Conservation (phyloP, 2,888 invertebrate species). For the Yponomeuta evonymella region DNA sequence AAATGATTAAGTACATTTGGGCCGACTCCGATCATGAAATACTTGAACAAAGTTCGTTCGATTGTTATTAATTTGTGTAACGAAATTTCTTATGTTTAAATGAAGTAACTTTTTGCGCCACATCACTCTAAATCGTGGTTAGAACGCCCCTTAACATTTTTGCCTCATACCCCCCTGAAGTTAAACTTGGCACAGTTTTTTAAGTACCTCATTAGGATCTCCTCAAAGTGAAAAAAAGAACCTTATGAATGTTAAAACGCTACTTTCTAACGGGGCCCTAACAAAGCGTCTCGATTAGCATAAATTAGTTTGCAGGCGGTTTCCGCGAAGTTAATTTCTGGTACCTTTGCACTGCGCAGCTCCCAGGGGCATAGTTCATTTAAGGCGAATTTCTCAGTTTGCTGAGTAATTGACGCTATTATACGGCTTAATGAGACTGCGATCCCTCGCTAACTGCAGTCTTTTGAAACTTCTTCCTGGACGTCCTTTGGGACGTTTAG, state of each 20-base stretch:
- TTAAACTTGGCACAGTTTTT: too few species aligned
- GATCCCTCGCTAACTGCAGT: neutral
- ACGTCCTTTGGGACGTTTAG: too few species aligned
- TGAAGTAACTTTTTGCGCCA: too few species aligned
- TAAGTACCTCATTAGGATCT: neutral
- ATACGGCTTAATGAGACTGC: neutral
- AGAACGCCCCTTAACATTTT: too few species aligned
- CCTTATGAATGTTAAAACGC: neutral
- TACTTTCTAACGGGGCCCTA: neutral
- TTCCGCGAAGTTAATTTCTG: slow-evolving; percentile 16
- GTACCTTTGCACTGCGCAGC: slow-evolving; percentile 21
- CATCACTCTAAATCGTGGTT: too few species aligned
- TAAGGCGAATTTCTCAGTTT: neutral
- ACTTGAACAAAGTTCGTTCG: too few species aligned
- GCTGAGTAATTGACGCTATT: neutral
- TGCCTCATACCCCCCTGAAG: too few species aligned
- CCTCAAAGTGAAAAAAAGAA: neutral
- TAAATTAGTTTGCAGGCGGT: neutral
- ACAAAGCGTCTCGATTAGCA: slow-evolving; percentile 3
- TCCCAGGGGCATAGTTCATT: slow-evolving; percentile 23
- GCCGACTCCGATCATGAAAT: too few species aligned
- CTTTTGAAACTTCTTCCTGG: neutral
- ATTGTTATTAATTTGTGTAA: too few species aligned
- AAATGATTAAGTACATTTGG: too few species aligned
- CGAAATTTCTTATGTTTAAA: too few species aligned